Conservation (phyloP, 2,888 invertebrate genomes). For the Rotaria sp. region DNA sequence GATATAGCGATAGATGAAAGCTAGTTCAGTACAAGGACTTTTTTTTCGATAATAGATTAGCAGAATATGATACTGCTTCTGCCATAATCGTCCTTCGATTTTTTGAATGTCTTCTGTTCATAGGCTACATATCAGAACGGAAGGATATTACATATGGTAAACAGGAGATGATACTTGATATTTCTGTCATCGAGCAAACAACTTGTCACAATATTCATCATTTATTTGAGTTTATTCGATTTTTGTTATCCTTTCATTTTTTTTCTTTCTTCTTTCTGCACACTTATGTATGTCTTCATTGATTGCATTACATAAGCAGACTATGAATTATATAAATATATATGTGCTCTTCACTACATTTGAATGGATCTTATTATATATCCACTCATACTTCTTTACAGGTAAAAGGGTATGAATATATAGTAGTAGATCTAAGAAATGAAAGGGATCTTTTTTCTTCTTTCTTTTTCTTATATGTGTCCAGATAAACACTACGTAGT, state of each 20-base stretch:
- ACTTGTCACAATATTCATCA: not conserved
- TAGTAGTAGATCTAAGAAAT: not conserved
- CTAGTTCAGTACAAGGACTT: not conserved
- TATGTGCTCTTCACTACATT: not conserved
- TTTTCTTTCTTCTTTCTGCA: not conserved
- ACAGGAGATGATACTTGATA: not conserved
- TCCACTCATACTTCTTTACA: not conserved
- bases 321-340: not conserved
- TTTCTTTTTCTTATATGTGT: not conserved
- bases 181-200: not conserved
- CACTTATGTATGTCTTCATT: not conserved
- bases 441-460: not conserved
- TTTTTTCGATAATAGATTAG: not conserved
- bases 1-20: not conserved
- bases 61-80: not conserved
- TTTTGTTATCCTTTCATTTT: not conserved
- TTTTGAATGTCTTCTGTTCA: not conserved
- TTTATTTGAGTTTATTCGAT: not conserved
- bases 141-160: not conserved
- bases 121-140: not conserved
- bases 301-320: not conserved
- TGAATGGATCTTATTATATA: not conserved
- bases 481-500: not conserved
- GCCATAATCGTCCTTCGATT: not conserved
- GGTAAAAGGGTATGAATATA: not conserved